Conservation (phyloP, 1,140 invertebrate genomes). For the Cherax quadricarinatus region DNA sequence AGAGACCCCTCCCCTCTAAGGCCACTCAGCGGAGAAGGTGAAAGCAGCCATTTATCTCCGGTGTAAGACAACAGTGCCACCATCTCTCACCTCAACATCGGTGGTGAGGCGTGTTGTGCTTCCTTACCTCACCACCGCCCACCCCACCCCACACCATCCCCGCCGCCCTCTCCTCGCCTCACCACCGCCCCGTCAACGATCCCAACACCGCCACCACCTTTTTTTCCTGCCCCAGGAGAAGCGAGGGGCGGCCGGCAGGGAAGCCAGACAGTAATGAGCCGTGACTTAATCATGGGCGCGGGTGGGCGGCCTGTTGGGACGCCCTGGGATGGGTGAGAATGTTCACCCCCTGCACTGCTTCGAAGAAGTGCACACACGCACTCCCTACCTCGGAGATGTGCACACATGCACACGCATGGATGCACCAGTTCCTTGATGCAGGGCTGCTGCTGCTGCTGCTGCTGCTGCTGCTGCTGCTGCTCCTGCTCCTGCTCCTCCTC, state of each 20-base stretch:
- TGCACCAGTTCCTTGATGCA: too few species aligned
- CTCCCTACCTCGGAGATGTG: too few species aligned
- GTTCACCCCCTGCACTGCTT: not conserved
- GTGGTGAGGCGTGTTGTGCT: not conserved
- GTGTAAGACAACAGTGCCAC: not conserved
- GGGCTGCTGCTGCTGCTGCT: too few species aligned
- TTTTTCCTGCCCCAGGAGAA: too few species aligned
- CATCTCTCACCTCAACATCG: not conserved
- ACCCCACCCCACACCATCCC: not conserved
- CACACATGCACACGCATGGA: too few species aligned
- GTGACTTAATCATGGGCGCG: constrained; percentile 65
- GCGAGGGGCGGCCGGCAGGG: constrained; percentile 23
- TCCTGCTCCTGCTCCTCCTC: too few species aligned
- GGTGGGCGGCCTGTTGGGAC: constrained; percentile 29
- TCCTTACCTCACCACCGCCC: not conserved
- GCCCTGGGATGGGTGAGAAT: not conserved
- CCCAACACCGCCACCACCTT: too few species aligned
- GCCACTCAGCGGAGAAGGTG: not conserved
- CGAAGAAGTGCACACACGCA: too few species aligned
- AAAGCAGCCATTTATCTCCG: not conserved
- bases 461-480: too few species aligned
- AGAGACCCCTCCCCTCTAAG: too few species aligned
- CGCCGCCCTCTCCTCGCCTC: too few species aligned
- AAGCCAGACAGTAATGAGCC: constrained; percentile 65
- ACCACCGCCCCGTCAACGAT: too few species aligned